phyloP scores from a whole-genome alignment of 2,888 invertebrate species.

The Aquatica leii region DNA sequence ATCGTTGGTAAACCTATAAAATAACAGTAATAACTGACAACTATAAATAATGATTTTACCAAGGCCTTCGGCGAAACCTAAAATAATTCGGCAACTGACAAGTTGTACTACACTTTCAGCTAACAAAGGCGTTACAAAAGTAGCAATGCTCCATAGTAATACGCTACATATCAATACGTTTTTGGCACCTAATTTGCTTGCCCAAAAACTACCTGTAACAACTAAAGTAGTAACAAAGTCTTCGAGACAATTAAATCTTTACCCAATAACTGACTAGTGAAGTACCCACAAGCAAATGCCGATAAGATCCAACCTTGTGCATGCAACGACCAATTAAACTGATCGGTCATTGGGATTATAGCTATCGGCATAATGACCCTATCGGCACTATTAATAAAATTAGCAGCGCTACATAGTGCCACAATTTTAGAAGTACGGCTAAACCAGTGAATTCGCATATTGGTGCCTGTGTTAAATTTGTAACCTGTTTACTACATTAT shows the following conservation, averaged over 20 bases:
- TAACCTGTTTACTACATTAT: no score
- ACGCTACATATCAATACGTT: slow-evolving; percentile 73
- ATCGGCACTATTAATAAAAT: slow-evolving; percentile 81
- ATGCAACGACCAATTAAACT: slow-evolving; percentile 74
- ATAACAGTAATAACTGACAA: no score
- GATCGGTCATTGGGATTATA: slow-evolving; percentile 76
- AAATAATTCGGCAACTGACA: slow-evolving; percentile 70
- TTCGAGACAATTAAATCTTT: not conserved
- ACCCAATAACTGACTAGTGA: slow-evolving; percentile 74
- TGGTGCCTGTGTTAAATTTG: no score
- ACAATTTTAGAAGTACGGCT: slow-evolving; percentile 68
- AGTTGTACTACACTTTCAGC: slow-evolving; percentile 71
- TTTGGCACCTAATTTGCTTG: slow-evolving; percentile 73
- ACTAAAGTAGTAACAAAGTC: no score
- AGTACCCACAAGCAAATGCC: slow-evolving; percentile 79
- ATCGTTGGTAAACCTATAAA: slow-evolving; percentile 75
- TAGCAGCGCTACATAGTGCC: slow-evolving; percentile 74
- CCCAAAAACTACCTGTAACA: slow-evolving; percentile 69
- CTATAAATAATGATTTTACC: slow-evolving; percentile 60
- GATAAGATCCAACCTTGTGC: slow-evolving; percentile 79
- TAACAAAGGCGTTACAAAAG: slow-evolving; percentile 72
- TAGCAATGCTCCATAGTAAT: slow-evolving; percentile 76
- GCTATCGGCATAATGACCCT: slow-evolving; percentile 81
- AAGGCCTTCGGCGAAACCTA: slow-evolving; percentile 78
- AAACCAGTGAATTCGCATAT: slow-evolving; percentile 63